Percentiles rank a stretch among this genome's conserved stretches.
Conservation (phyloP, 2,888 invertebrate species). For the Piscicola geometra region DNA sequence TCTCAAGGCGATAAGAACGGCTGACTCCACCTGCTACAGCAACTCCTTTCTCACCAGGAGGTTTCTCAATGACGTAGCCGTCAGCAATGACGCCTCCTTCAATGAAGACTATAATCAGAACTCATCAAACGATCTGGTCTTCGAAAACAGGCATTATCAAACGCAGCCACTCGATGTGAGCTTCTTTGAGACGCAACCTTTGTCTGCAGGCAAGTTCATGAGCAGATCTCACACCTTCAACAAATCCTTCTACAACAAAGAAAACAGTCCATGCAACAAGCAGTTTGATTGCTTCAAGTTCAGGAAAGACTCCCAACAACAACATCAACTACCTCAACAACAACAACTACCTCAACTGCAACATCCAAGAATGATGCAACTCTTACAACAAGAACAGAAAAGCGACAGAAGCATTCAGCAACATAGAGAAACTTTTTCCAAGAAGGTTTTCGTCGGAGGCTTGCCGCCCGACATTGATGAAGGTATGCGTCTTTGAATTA, state of each 20-base stretch:
- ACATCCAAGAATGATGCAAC: neutral
- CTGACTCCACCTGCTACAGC: neutral
- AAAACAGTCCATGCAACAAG: neutral
- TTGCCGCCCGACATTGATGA: slow-evolving; percentile 97
- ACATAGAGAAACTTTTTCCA: slow-evolving; percentile 37
- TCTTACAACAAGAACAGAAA: neutral
- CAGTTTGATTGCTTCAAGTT: neutral
- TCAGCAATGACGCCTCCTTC: neutral
- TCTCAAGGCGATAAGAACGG: neutral
- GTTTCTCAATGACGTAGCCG: slow-evolving; percentile 6
- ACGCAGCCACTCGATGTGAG: neutral
- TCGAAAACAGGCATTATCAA: neutral
- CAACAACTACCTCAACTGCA: neutral
- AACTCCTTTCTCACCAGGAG: neutral
- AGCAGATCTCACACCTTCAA: neutral
- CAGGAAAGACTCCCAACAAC: neutral
- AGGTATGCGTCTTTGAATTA: slow-evolving; percentile 37
- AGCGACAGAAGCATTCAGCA: neutral
- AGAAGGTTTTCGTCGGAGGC: slow-evolving; percentile 91
- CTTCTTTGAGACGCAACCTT: neutral
- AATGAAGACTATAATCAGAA: neutral
- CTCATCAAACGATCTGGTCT: neutral
- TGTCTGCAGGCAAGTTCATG: neutral
- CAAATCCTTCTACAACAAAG: neutral
- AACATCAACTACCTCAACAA: slow-evolving; percentile 14